phyloP scores from a whole-genome alignment of 2,113 vertebrate species.

The Pardalotus punctatus region DNA sequence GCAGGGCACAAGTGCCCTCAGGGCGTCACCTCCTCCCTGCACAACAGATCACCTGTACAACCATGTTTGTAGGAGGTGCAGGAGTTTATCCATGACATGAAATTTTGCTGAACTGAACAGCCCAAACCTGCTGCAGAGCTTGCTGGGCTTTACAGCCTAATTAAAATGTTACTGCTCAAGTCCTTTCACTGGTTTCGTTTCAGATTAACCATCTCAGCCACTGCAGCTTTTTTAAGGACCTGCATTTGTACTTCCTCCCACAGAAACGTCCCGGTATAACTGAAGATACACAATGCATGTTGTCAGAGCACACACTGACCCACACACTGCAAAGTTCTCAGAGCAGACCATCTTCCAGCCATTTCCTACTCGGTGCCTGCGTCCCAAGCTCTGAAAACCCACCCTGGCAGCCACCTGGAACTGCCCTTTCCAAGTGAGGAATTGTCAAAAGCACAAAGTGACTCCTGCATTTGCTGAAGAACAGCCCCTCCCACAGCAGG shows the following conservation, averaged over 20 bases:
- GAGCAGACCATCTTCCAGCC: not conserved
- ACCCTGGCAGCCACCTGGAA: not conserved
- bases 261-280: accelerated
- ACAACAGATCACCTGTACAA: accelerated
- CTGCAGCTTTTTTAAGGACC: not conserved
- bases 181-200: not conserved
- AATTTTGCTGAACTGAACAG: not conserved
- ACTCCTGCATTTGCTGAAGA: not conserved
- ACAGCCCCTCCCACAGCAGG: not conserved
- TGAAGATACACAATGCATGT: accelerated
- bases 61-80: accelerated
- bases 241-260: not conserved
- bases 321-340: not conserved
- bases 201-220: not conserved
- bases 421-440: not conserved
- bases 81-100: not conserved
- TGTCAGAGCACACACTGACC: not conserved
- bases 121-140: not conserved
- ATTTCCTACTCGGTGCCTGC: not conserved
- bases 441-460: not conserved
- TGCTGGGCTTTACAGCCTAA: not conserved
- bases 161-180: not conserved
- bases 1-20: not conserved
- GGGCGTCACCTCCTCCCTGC: not conserved
- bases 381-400: not conserved